Conservation (phyloP, 2,888 invertebrate species). For the Augiades crinisus region DNA sequence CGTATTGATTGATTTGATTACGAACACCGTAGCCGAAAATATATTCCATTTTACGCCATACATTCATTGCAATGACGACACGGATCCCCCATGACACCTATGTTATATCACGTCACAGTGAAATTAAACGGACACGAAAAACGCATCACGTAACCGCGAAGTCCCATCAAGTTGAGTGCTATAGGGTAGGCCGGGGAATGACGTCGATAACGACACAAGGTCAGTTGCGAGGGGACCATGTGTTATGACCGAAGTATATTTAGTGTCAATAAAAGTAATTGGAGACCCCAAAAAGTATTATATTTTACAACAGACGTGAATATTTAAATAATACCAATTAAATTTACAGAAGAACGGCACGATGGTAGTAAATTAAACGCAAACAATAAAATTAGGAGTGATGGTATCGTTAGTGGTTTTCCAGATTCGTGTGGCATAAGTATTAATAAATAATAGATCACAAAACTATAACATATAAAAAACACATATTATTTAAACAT, state of each 20-base stretch:
- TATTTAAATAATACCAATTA: no score
- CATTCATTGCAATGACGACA: not conserved
- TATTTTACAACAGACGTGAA: no score
- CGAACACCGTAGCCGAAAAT: not conserved
- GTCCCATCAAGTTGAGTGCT: conserved; percentile 59
- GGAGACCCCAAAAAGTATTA: no score
- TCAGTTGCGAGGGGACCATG: conserved; percentile 24
- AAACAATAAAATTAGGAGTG: no score
- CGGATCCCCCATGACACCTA: conserved; percentile 2
- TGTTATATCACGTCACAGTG: conserved; percentile 7
- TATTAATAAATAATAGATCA: no score
- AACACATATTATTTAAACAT: conserved; percentile 19
- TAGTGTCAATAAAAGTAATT: no score
- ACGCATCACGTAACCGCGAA: conserved; percentile 61
- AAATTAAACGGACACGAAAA: conserved; percentile 63
- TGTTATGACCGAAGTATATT: conserved; percentile 20
- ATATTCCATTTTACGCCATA: not conserved
- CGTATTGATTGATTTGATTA: not conserved
- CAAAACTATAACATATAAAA: no score
- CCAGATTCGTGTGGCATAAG: no score
- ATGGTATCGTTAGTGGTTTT: no score
- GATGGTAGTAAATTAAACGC: no score
- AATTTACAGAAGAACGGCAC: no score
- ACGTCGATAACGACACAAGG: conserved; percentile 38
- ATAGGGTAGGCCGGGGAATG: not conserved